These are phyloP conservation scores for Argyrosomus japonicus DNA, from an alignment of 2,113 vertebrate genomes.

Conservation along the genomic window DNA sequence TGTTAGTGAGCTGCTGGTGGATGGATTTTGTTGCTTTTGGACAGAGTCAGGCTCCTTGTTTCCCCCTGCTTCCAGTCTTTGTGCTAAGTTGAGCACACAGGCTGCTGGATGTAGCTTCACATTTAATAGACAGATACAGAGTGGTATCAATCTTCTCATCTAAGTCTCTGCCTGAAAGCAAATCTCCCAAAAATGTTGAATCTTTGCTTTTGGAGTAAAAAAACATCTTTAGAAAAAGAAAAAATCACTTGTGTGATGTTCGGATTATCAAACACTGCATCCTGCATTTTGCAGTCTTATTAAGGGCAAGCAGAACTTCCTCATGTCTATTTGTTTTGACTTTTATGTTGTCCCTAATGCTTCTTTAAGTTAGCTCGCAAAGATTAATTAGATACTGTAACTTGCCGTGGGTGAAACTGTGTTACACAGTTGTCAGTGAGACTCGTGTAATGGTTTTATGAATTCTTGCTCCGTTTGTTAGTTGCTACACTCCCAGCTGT, in stretches of 20 bases:
- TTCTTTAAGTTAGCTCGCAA: background rate
- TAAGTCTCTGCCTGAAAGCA: background rate
- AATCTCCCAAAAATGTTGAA: background rate
- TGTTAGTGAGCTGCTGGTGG: too few species aligned
- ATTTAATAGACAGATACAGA: background rate
- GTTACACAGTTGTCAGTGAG: background rate
- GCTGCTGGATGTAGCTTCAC: background rate
- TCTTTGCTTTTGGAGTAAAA: background rate
- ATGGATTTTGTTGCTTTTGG: too few species aligned
- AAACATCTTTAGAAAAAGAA: background rate
- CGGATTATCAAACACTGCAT: conserved; percentile 1
- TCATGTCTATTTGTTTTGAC: background rate
- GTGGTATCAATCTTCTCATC: background rate
- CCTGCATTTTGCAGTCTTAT: conserved; percentile 13
- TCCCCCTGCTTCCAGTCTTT: background rate
- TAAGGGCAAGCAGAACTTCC: background rate
- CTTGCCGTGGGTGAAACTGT: background rate
- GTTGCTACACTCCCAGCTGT: background rate
- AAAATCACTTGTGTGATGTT: background rate
- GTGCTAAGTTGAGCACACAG: background rate
- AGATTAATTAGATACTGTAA: background rate
- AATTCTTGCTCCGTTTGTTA: background rate
- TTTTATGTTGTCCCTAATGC: background rate
- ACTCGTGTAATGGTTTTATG: background rate
- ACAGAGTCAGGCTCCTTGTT: background rate